These are phyloP conservation scores for Tylochromis polylepis DNA, from an alignment of 2,113 vertebrate genomes.

Conservation along the genomic window DNA sequence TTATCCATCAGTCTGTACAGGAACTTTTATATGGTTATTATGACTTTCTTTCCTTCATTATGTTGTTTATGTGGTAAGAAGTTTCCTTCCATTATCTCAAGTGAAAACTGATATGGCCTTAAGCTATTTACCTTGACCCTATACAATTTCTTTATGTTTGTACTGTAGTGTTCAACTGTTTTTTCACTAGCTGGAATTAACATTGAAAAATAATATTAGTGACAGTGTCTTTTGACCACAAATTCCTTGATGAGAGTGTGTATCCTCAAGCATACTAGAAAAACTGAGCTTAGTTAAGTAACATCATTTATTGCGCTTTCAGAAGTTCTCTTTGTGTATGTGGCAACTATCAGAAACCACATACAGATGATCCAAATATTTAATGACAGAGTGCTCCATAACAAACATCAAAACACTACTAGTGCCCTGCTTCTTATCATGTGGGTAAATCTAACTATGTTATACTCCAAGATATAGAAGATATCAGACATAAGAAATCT, in stretches of 20 bases:
- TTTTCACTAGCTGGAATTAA: too few relatives aligned
- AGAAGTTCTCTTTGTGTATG: background rate
- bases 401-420: background rate
- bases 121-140: too few relatives aligned
- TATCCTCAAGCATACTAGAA: background rate
- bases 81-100: too few relatives aligned
- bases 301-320: background rate
- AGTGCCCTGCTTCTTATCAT: background rate
- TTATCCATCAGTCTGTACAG: too few relatives aligned
- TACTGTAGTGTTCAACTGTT: too few relatives aligned
- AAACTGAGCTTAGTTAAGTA: background rate
- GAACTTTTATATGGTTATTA: too few relatives aligned
- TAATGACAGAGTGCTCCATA: background rate
- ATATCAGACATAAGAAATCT: background rate
- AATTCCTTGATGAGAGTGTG: background rate
- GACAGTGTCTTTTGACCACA: too few relatives aligned
- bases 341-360: background rate
- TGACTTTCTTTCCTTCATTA: too few relatives aligned
- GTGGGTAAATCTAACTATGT: background rate
- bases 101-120: too few relatives aligned
- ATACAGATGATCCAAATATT: background rate
- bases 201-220: too few relatives aligned
- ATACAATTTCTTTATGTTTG: too few relatives aligned
- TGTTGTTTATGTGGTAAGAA: too few relatives aligned
- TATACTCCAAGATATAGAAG: background rate